Evolutionary conservation across 2,797 vertebrate species (phyloP), one percentile per base, ranked within the genome.

Genomic region (Erethizon dorsatum): DNA sequence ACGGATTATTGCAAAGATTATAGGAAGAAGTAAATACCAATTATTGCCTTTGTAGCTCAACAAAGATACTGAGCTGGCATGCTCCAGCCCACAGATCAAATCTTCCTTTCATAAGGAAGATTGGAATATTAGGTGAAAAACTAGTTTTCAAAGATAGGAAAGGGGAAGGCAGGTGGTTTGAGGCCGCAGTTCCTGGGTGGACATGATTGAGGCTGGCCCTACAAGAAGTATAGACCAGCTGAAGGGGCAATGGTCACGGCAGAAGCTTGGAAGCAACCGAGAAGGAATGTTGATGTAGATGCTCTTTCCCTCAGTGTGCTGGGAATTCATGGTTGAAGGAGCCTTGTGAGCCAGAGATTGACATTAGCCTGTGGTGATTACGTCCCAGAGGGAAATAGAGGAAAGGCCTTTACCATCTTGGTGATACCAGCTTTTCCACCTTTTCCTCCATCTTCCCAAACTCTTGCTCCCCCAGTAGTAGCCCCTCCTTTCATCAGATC

Each of bases 81-180:
- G 56, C 59, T 31, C n/a, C 33, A 45, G 28, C 17, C 69, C 26
- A 82, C 50, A 69, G 50, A 59, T 17, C 17, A 69, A 31, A 31
- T 93, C 57, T 79, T 78, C 37, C 37, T 41, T 41, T 41, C 37
- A 41, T 79, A 77, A n/a, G 83, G 77, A 82, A 95, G 69, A 41
- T 33, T 73, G 59, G 28, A 83, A 45, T 61, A 83, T 61, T 78
- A 50, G 7, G 22, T 75, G n/a, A 52, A 69, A 97, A 95, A 77
- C 95, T 83, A 41, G 15, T 95, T 94, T 97, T 83, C 41, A 91
- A 84, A 50, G 37, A 69, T 11, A 97, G 20, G 10, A 83, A 88
- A 90, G 57, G 88, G 9, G 79, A 97, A 92, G 26, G 22, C 73
- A 80, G 71, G 61, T 11, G 31, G 28, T 75, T 63, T 73, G 20